Percentiles rank a stretch among this genome's conserved stretches.
Evolutionary conservation across 2,888 invertebrate species (phyloP).

Genomic region (Agonopterix arenella): DNA sequence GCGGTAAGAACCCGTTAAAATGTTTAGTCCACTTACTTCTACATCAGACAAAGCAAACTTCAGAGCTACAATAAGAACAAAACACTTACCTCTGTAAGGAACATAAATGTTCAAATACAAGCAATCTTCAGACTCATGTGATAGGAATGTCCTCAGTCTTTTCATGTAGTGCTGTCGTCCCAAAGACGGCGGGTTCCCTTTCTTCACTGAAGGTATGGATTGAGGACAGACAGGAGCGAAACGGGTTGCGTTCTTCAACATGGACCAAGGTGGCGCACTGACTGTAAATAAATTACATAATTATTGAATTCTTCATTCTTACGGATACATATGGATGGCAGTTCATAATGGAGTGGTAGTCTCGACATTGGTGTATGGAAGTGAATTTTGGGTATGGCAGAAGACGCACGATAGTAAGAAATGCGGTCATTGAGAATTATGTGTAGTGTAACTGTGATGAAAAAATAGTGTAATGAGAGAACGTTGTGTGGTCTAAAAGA

Average conservation of each 20-base stretch:
- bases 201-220: conserved; percentile 81
- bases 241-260: conserved; percentile 80
- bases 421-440: no score
- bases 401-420: no score
- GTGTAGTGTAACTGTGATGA: no score
- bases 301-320: no score
- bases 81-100: conserved; percentile 86
- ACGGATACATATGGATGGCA: background rate
- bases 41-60: no score
- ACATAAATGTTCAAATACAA: conserved; percentile 94
- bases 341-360: background rate
- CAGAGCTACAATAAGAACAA: no score
- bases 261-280: conserved; percentile 88
- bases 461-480: no score
- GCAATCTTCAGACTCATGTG: conserved; percentile 89
- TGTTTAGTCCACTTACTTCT: no score
- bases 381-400: no score
- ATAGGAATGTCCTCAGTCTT: conserved; percentile 82
- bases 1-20: no score
- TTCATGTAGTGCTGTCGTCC: conserved; percentile 84
- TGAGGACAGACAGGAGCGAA: conserved; percentile 93
- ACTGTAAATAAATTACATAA: conserved; percentile 58
- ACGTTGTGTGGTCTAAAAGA: no score
- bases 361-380: no score
- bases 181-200: conserved; percentile 77